Base-by-base conservation (phyloP, 23 tunicate genomes). In the Clavelina lepadiformis region DNA sequence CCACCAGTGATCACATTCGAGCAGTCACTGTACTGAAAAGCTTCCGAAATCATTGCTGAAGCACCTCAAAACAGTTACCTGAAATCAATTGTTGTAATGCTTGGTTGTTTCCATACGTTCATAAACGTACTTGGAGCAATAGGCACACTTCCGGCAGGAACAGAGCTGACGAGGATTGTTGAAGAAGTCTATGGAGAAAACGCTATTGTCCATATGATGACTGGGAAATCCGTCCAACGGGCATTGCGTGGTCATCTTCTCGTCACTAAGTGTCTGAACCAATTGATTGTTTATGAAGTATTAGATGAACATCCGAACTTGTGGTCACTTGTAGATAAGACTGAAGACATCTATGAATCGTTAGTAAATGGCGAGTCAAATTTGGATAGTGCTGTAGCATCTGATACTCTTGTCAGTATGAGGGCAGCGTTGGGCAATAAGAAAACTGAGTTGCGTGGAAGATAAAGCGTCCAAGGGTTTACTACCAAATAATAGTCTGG, bases 321-420 rank as follows among this genome's bases (percentile, higher is more conserved):
- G 49, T 11, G 49, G 49, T 41, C 49, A 41, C 49, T 41, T 41
- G 49, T 41, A 41, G 49, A 41, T 41, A 41, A 41, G 49, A 15
- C 49, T 41, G 49, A 41, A 41, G 49, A 41, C 60, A 54, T 54
- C 21, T 54, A 18, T 18, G 60, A 54, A 21, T 54, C 21, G 15
- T 54, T 21, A n/a, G 60, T 21, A 21, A 21, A 54, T 54, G 60
- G 60, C 60, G 60, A 54, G 60, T 54, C 25, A 19, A 21, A 18
- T 54, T 54, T 18, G 24, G 21, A 54, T 21, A 18, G 60, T 54
- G 28, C 60, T 18, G 21, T 54, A 18, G 60, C 60, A 54, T 54
- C 60, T 54, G 24, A 54, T 54, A 54, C 60, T 54, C 60, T 54
- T 54, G 60, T 54, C 60, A 18, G 60, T 21, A 13, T 54, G 60